Base-by-base conservation (phyloP, 1,140 invertebrate species). In the Drosophila guanche region DNA sequence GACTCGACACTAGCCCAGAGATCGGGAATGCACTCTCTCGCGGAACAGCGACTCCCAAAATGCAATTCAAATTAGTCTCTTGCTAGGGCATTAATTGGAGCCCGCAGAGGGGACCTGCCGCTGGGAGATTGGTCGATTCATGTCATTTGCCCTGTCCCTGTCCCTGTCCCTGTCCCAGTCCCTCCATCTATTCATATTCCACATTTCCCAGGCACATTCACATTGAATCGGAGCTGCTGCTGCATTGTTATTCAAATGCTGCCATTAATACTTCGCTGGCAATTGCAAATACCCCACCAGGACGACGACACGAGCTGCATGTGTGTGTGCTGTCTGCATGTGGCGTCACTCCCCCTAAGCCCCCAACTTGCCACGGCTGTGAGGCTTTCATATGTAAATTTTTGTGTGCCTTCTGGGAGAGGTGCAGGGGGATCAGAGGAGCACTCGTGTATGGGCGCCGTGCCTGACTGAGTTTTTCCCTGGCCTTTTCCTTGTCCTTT, bases 241-340 rank as follows among this genome's bases (percentile, higher is more conserved):
- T 58, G 73, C 84, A 88, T 88, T 88, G 83, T 88, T 88, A 88
- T 88, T 88, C 83, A 88, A 88, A 88, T 88, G 78, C 84, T 66
- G 67, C 71, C 78, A 88, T 88, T 86, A 86, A 86, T 86, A 83
- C 83, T 83, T 88, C 83, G 66, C 75, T 71, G 60, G 75, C 83
- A 88, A 88, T 88, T 88, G 62, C 66, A 59, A 86, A 65, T 74
- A 63, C 59, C 29, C 62, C 4, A 37, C 33, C 10, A 37, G 3
- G 8, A 8, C 43, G 52, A 58, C 23, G 22, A 45, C 43, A 51
- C 23, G 50, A 46, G 40, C 10, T 43, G 41, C 46, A 20, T 10
- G 47, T 43, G 52, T 37, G 62, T 42, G 23, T 37, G 63, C 37
- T 53, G 50, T 29, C 48, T 55, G 41, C 51, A 52, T 61, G 50